Base-by-base conservation (phyloP, 1,140 invertebrate genomes). In the Metopolophium dirhodum region DNA sequence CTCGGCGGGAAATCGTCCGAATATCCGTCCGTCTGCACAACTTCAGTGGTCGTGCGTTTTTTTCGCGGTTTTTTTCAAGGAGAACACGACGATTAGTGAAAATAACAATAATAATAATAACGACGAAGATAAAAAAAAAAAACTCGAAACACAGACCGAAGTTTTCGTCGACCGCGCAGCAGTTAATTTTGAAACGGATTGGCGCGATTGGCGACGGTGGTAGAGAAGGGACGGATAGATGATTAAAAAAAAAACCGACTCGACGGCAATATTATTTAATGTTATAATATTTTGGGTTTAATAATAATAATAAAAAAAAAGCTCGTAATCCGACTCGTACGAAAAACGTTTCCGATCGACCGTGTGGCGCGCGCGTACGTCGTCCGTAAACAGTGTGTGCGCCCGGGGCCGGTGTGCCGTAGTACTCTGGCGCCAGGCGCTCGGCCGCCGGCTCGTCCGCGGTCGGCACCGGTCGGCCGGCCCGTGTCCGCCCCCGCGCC, bases 361-460 rank as follows among this genome's bases (percentile, higher is more conserved):
- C 68, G 91, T 83, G 91, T 83, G 77, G 49, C 82, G 82, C 82
- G 77, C 91, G 77, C 14, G 51, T 30, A 41, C 91, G 77, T 93
- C 82, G 77, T 93, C 49, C 82, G 82, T 86, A 54, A 83, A 49
- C 91, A 77, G 91, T 92, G 49, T 85, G 68, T 37, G 23, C 82
- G 77, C 49, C n/a, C 77, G 23, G 68, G 68, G 68, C 91, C 90
- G 45, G 90, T 82, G 77, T 37, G 45, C 45, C 49, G 49, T 37
- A 26, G 85, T 45, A 45, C 85, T 57, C 91, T 93, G 91, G 91
- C 91, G 91, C 91, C 91, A 85, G 91, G 91, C 91, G 91, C 91
- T 93, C 91, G 91, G 82, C 91, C 82, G 82, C 9, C 49, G 47
- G 68, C 68, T 93, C 91, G 91, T 93, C 68, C 91, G 49, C 91